A percentile compares a stretch with the other conserved stretches of the same genome.
Conservation (phyloP, 2,797 vertebrate species). For the Galago senegalensis region DNA sequence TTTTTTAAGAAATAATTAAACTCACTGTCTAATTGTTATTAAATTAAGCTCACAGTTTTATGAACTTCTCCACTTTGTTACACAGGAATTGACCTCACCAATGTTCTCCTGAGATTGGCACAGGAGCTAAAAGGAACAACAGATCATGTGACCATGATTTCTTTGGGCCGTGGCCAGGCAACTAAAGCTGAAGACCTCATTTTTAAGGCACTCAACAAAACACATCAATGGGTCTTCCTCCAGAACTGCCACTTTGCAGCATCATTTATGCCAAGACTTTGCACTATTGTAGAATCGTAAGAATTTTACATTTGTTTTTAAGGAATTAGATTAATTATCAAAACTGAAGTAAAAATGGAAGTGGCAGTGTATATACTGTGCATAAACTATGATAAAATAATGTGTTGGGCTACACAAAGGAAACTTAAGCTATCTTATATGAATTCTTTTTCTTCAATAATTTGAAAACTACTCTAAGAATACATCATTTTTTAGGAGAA, state of each 20-base stretch:
- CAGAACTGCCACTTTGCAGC: slow-evolving; percentile 88
- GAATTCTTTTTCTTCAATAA: neutral
- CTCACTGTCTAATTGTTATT: too few species aligned
- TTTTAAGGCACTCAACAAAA: slow-evolving; percentile 67
- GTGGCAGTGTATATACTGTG: neutral
- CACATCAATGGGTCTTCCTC: slow-evolving; percentile 87
- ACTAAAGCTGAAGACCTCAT: slow-evolving; percentile 85
- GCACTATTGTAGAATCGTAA: slow-evolving; percentile 86
- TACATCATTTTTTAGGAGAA: too few species aligned
- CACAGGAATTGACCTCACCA: slow-evolving; percentile 83
- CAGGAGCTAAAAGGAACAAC: slow-evolving; percentile 84
- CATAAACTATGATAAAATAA: neutral
- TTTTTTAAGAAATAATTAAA: neutral
- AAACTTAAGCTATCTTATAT: neutral
- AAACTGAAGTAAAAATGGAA: neutral
- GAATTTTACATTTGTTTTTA: neutral
- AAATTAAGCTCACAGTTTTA: neutral
- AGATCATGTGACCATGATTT: slow-evolving; percentile 83
- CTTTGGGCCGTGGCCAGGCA: slow-evolving; percentile 86
- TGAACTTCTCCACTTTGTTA: neutral
- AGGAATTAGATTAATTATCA: neutral
- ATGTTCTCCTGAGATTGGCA: slow-evolving; percentile 84
- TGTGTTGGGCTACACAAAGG: neutral
- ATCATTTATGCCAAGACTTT: slow-evolving; percentile 87
- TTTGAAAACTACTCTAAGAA: neutral